Evolutionary conservation across 30 jellyfish, hydroid and myxozoan species (phyloP), one percentile per base, ranked within the genome.

Genomic region (Cassiopea andromeda): DNA sequence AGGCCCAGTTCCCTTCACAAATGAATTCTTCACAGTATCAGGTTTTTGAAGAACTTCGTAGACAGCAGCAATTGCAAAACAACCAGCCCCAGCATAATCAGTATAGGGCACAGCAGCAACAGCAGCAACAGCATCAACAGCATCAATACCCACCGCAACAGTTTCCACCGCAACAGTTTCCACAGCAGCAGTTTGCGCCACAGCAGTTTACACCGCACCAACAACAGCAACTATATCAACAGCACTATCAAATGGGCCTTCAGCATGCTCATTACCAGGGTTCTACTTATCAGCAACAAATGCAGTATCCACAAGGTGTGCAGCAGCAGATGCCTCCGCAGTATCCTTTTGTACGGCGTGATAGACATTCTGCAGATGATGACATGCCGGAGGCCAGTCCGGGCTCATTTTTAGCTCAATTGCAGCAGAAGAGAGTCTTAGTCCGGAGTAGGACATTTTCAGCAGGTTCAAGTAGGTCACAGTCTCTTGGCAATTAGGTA

Each of bases 341-440:
- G 83, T 79, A 74, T 48, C 85, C 82, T 27, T 1, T 14, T 16
- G 54, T 19, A 70, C 68, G 78, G 48, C 83, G 89, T 1, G 75
- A 47, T 46, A 87, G 84, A 61, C 94, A 87, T 48, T 87, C 98
- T 17, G 81, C 89, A 1, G 98, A 94, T 75, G 93, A 94, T 67
- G 98, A 90, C 14, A 89, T 97, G 87, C 98, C 93, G 27, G 92
- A 54, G 7, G 98, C 97, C n/a, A 48, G 64, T 15, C 98, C 98
- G 6, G 98, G 98, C 18, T 90, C 97, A 1, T 94, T 94, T 78
- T 77, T 83, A 69, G 97, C 82, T 38, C 93, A 89, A 46, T 80
- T 94, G 75, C 97, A 94, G 58, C 91, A 82, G 43, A 89, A 97
- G 73, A 75, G 98, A 69, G 57, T 79, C 58, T 2, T 82, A 7